Conservation (phyloP, 37 sponge, comb jelly and placozoan genomes). For the Cliona cf. orientalis region DNA sequence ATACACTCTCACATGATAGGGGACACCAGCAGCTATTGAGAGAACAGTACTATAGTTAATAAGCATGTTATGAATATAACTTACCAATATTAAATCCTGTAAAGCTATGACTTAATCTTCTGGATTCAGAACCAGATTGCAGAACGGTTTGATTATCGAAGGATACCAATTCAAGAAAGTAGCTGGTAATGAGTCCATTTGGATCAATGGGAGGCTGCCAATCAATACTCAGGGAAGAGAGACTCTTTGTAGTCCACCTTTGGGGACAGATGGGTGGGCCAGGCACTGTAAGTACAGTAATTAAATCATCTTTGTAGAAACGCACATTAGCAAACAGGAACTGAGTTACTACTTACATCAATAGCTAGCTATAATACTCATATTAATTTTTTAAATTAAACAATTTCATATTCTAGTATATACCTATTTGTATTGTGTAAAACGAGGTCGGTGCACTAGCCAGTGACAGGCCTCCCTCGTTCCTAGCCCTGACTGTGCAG, state of each 20-base stretch:
- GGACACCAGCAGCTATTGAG: slow-evolving; percentile 15
- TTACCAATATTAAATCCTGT: no score
- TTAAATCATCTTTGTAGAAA: not conserved
- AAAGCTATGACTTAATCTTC: no score
- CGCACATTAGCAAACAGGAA: not conserved
- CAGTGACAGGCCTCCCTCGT: slow-evolving; percentile 7
- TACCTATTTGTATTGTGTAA: no score
- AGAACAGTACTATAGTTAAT: no score
- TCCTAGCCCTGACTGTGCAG: slow-evolving; percentile 20
- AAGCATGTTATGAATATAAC: no score
- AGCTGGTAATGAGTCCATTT: slow-evolving; percentile 17
- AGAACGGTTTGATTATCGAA: no score
- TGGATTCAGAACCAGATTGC: no score
- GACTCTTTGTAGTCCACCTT: not conserved
- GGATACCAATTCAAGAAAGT: not conserved
- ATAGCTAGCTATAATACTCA: no score
- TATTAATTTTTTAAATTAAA: no score
- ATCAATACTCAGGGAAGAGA: not conserved
- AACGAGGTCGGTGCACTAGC: no score
- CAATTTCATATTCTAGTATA: no score
- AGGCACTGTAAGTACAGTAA: slow-evolving; percentile 7
- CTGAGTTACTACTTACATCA: no score
- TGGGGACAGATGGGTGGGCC: not conserved
- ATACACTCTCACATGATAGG: slow-evolving; percentile 20
- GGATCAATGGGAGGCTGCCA: slow-evolving; percentile 3